phyloP scores from a whole-genome alignment of 2,113 vertebrate genomes.

The Chiloscyllium plagiosum region DNA sequence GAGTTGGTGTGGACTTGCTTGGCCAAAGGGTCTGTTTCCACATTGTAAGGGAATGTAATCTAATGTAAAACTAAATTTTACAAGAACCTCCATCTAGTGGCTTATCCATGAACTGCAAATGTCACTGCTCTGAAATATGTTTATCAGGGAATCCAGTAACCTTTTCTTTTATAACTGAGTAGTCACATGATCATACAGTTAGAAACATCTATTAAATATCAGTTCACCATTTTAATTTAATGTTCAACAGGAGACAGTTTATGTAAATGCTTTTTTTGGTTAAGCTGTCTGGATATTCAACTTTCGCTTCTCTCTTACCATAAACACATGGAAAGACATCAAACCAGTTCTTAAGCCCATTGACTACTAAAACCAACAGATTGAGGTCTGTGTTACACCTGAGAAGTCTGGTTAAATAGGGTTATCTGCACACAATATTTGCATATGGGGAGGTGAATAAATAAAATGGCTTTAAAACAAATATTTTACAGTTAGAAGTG shows the following conservation, averaged over 20 bases:
- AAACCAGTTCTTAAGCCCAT: background rate
- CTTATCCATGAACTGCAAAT: background rate
- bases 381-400: background rate
- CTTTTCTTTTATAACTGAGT: background rate
- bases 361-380: background rate
- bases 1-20: no score
- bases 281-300: background rate
- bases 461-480: background rate
- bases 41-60: no score
- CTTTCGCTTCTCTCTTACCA: background rate
- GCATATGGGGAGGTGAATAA: background rate
- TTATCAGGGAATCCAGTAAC: background rate
- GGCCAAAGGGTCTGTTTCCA: no score
- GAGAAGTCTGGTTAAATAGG: background rate
- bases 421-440: background rate
- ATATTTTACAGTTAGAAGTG: background rate
- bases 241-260: background rate
- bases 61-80: background rate
- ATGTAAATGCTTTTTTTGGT: background rate
- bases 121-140: background rate
- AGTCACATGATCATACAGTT: background rate
- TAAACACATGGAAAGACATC: background rate
- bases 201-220: background rate
- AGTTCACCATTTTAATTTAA: background rate
- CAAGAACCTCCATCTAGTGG: background rate